Evolutionary conservation across 2,113 vertebrate genomes (phyloP), one percentile per base, ranked within the genome.

Genomic region (Dissostichus mawsoni): DNA sequence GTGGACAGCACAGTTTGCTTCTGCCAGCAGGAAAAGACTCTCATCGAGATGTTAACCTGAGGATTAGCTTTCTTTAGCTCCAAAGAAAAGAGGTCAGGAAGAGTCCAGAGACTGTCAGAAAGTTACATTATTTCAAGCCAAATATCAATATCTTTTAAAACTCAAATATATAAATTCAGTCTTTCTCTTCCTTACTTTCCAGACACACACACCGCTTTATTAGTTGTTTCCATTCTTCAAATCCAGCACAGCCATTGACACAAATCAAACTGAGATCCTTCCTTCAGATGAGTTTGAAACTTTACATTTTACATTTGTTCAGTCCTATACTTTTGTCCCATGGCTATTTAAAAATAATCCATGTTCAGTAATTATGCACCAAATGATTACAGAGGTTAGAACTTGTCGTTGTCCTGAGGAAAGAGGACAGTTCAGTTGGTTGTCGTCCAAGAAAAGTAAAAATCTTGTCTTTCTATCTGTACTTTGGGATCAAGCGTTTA

Each of bases 301-400:
- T 25, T 25, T 25, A 25, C 25, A 25, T 25, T 25, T 25, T 25
- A 2, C 25, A 25, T 25, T 25, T 13, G 20, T 61, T 18, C 2
- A 6, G 14, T 3, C 47, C 45, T 23, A 61, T 72, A 69, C 66
- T 33, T 80, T 75, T 64, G 56, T 29, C 29, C 29, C 29, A 3
- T 29, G 29, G 29, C 29, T 29, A 4, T 29, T 29, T 67, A 81
- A 83, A 87, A 76, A 83, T 71, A 85, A 79, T 83, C 48, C 5
- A 2, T 3, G 41, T 81, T 17, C 29, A 48, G 69, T 72, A 72
- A 87, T 91, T 81, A 85, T 76, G 55, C 62, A 11, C 20, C 70
- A 64, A 82, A 75, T 81, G 87, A 89, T 86, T 77, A 83, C 77
- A 80, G 80, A 74, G 84, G 57, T 18, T 3, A 41, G 64, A 6